A percentile compares a stretch with the other conserved stretches of the same genome.
phyloP scores from a whole-genome alignment of 2,888 invertebrate species.

The Lasioglossum oenotherae region DNA sequence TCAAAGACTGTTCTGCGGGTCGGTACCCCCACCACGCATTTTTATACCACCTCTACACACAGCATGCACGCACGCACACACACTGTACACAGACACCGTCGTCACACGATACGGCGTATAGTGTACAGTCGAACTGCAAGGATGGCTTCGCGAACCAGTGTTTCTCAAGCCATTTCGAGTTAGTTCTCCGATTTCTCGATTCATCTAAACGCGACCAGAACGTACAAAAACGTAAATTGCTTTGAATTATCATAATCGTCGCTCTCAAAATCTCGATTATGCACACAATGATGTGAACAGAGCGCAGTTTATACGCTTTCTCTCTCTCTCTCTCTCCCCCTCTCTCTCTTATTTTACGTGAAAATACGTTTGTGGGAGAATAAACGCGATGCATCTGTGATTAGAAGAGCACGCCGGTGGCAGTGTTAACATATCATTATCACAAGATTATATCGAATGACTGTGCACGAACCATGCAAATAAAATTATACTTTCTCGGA shows the following conservation, averaged over 20 bases:
- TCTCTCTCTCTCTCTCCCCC: too few relatives aligned
- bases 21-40: slow-evolving; percentile 74
- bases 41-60: slow-evolving; percentile 67
- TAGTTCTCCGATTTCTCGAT: not conserved
- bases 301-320: not conserved
- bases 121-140: not conserved
- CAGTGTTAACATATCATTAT: not conserved
- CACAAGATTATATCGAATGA: not conserved
- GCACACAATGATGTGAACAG: not conserved
- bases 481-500: not conserved
- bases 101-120: slow-evolving; percentile 8
- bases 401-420: not conserved
- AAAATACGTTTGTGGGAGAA: not conserved
- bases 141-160: not conserved
- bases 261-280: not conserved
- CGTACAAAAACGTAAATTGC: not conserved
- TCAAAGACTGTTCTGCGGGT: slow-evolving; percentile 71
- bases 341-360: not conserved
- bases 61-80: not conserved
- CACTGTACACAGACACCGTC: not conserved
- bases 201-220: not conserved
- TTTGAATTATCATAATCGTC: not conserved
- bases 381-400: not conserved
- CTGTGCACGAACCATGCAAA: not conserved
- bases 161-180: not conserved